Evolutionary conservation across 2,888 invertebrate species (phyloP), one percentile per base, ranked within the genome.

Genomic region (Lordiphosa andalusiaca): DNA sequence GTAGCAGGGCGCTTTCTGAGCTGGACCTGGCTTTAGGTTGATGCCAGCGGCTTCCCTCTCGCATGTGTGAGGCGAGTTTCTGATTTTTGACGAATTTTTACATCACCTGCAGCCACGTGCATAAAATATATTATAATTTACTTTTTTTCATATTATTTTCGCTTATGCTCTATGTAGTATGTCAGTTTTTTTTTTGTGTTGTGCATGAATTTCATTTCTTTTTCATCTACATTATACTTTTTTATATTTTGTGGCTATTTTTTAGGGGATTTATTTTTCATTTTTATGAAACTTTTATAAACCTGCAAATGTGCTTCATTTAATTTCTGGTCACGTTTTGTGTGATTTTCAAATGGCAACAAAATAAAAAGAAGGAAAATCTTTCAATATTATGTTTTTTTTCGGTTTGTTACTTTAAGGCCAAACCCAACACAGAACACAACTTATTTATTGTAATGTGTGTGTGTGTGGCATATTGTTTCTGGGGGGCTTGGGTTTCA

Each of bases 241-340:
- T 49, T 55, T 51, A 16, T 16, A 16, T 16, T 16, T 39, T 53
- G 16, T 53, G 60, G 70, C 52, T 66, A 48, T 72, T 81, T 70
- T 30, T 44, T 49, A 36, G 47, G 51, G 80, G 70, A 72, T 80
- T 73, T 83, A 64, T 80, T 63, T 78, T 76, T 72, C 70, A 66
- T 80, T 82, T 71, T 71, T 69, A 67, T 71, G 56, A 61, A 69
- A 76, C 68, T 76, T 76, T 68, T 67, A 58, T 73, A 65, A 64
- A 67, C 62, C 69, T 71, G 38, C 51, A 65, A 65, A 66, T 70
- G 55, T 65, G 54, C 47, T 56, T 56, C 51, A 59, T 81, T 81
- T 81, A 75, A 81, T 81, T 83, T 81, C 81, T 83, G 63, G 77
- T 84, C 81, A 81, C 81, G 84, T 83, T 64, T 70, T 69, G 68